phyloP scores from a whole-genome alignment of 2,113 vertebrate genomes.

The Clarias gariepinus region DNA sequence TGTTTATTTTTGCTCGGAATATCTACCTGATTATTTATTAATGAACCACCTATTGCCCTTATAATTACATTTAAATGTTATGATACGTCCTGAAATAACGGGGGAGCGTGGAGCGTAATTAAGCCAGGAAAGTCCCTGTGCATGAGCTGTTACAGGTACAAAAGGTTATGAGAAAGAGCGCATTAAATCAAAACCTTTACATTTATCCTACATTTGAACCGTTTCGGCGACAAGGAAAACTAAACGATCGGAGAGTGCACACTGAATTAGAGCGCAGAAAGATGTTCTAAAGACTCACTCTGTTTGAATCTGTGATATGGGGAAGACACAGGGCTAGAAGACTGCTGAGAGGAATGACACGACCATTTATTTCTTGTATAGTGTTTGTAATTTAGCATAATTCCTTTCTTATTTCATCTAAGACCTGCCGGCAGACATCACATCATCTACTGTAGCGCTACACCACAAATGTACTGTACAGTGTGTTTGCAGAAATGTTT shows the following conservation, averaged over 20 bases:
- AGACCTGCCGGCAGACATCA: not conserved
- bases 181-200: not conserved
- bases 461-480: not conserved
- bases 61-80: not conserved
- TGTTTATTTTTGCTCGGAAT: no score
- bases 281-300: slow-evolving; percentile 22
- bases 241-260: not conserved
- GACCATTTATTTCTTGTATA: not conserved
- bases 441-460: not conserved
- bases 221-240: not conserved
- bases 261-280: not conserved
- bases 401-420: not conserved
- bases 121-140: not conserved
- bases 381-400: not conserved
- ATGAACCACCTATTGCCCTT: not conserved
- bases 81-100: not conserved
- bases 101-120: not conserved
- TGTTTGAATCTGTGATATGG: not conserved
- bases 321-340: slow-evolving; percentile 43
- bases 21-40: not conserved
- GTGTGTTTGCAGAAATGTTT: not conserved
- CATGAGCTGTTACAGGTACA: not conserved
- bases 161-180: not conserved
- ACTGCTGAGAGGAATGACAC: not conserved
- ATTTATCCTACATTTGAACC: not conserved